Base-by-base conservation (phyloP, 1,140 invertebrate species). In the Cotesia vestalis region DNA sequence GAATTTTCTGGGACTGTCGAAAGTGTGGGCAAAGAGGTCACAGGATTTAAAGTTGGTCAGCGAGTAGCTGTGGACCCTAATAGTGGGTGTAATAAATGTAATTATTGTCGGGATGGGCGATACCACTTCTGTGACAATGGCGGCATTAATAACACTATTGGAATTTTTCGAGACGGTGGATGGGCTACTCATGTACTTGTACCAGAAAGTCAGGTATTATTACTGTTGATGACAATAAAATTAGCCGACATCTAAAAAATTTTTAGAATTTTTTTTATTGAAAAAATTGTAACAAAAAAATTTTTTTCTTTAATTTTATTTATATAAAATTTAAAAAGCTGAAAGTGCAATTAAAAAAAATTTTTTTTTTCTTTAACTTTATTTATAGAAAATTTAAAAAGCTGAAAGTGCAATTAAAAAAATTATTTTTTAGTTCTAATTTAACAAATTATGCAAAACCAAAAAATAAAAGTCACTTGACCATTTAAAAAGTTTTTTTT, bases 31-130 rank as follows among this genome's bases (percentile, higher is more conserved):
- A 77, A 83, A 14, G 78, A 80, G 1, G 90, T 91, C 0, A 90
- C 81, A 3, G 82, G 82, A 27, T 87, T 94, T 52, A 90, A 91
- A 82, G 78, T 88, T 11, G 92, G 92, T 4, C 89, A 92, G 74
- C 88, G 85, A 69, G 91, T 93, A 1, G 89, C 88, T 2, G 89
- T 92, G 0, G 91, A 93, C 80, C 92, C 92, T 0, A 92, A 92
- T 77, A 88, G 84, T 68, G 89, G 90, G 1, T 92, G 92, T 78
- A 81, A 87, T 46, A 86, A 86, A n/a, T 92, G 91, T 75, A 76
- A 82, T 4, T 86, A 83, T 73, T 93, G 92, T 73, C 89, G 89
- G 72, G 82, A 77, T 35, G 90, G 89, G 4, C 88, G 86, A 52
- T 91, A 91, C 78, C 91, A 93, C 76, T 88, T 89, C 72, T 93